Conservation (phyloP, 2,797 vertebrate genomes). For the Smutsia temminckii region DNA sequence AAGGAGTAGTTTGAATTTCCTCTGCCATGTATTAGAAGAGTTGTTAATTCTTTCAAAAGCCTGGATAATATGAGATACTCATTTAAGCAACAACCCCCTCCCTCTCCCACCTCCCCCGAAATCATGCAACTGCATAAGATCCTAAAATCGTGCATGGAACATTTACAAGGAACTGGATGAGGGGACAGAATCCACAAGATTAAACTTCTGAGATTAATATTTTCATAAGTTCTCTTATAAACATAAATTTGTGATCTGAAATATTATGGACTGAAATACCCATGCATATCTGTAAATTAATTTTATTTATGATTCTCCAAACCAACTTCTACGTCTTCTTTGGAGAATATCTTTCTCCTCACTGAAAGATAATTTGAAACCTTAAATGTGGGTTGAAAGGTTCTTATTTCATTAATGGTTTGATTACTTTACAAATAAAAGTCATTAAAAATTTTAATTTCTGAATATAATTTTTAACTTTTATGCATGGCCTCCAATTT, state of each 20-base stretch:
- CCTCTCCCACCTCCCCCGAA: rapidly evolving
- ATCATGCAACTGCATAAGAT: background rate
- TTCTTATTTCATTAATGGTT: background rate
- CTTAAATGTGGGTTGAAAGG: background rate
- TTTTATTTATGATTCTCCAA: background rate
- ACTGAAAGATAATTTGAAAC: background rate
- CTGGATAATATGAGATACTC: background rate
- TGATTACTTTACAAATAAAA: background rate
- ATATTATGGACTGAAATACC: background rate
- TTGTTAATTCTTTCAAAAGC: background rate
- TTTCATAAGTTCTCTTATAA: background rate
- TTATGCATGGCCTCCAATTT: background rate
- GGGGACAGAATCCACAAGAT: background rate
- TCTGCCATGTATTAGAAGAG: background rate
- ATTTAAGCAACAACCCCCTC: background rate
- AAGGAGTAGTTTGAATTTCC: background rate
- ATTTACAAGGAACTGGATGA: background rate
- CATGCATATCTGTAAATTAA: background rate
- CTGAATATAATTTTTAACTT: background rate
- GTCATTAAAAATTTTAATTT: background rate
- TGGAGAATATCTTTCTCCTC: background rate
- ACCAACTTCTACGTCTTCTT: background rate
- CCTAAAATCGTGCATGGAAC: background rate
- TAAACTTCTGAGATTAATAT: background rate
- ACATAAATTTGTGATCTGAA: background rate